Base-by-base conservation (phyloP, 2,888 invertebrate species). In the Cheiracanthium punctorium region DNA sequence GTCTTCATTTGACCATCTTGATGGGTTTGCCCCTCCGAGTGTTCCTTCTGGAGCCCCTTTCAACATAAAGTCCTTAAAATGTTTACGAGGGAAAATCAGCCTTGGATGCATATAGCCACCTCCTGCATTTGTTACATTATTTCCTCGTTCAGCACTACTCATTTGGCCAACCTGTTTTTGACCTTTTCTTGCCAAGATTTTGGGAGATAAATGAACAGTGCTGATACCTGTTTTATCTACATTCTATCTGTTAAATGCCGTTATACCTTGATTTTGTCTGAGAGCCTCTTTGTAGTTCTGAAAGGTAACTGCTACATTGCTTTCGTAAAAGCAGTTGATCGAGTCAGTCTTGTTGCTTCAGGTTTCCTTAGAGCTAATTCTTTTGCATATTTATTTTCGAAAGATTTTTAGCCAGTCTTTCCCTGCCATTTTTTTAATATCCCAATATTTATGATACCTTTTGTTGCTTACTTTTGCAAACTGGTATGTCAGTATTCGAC, bases 1-100 rank as follows among this genome's bases (percentile, higher is more conserved):
- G 20, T 17, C 1, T 29, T 70, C 70, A 70, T 70, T 32, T 12
- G n/a, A 70, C 37, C 70, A 70, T 32, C 70, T 24, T n/a, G 70
- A 70, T 10, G 29, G 33, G 29, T n/a, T 70, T n/a, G 70, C 30
- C 32, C 70, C 7, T 30, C 32, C 70, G 17, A 70, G 14, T 67
- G 10, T n/a, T n/a, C 67, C 67, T 67, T 8, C 24, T 24, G 17
- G 48, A 48, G 48, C 7, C 12, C 48, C 48, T 48, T 17, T 48
- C 12, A 48, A 17, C 48, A 7, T n/a, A 48, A 48, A 48, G 17
- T 48, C 48, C n/a, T 48, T 48, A 17, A 48, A 48, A 17, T 12
- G 12, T 17, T 17, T n/a, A 17, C 10, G 48, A 17, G 48, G 17
- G 17, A 65, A 70, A 70, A 70, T 24, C 2, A 70, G 20, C 70